Percentiles rank a stretch among this genome's conserved stretches.
These are phyloP conservation scores for Tetheella fluctuosa DNA, from an alignment of 2,888 invertebrate species.

Conservation along the genomic window DNA sequence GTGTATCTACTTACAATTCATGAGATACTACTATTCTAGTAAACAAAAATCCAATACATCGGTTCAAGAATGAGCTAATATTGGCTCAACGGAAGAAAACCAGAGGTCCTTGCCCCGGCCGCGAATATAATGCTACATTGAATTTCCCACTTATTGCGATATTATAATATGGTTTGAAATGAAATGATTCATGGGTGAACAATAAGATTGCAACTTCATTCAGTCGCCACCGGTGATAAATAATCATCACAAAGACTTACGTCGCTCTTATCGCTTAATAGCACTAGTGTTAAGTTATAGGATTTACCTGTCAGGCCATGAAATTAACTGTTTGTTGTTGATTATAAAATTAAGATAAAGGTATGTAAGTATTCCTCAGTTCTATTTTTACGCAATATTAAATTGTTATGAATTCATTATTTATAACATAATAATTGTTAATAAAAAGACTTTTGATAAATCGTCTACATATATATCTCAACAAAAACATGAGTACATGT, in stretches of 20 bases:
- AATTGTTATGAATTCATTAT: too few relatives aligned
- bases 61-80: conserved; percentile 12
- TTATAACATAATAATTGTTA: too few relatives aligned
- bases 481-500: too few relatives aligned
- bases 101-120: conserved; percentile 43
- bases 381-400: too few relatives aligned
- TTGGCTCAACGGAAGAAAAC: conserved; percentile 45
- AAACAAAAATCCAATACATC: conserved; percentile 25
- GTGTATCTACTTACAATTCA: conserved; percentile 24
- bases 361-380: too few relatives aligned
- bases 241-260: conserved; percentile 28
- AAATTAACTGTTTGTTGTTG: too few relatives aligned
- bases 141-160: conserved; percentile 9
- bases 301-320: neutral
- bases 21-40: conserved; percentile 31
- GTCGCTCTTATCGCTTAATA: conserved; percentile 16
- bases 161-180: conserved; percentile 17
- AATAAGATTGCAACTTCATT: conserved; percentile 38
- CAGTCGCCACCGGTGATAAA: conserved; percentile 32
- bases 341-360: too few relatives aligned
- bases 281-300: neutral
- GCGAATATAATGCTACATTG: neutral
- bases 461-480: too few relatives aligned
- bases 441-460: too few relatives aligned
- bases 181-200: neutral